A percentile compares a stretch with the other conserved stretches of the same genome.
These are phyloP conservation scores for Macroteleia sp. DNA, from an alignment of 2,888 invertebrate genomes.

Conservation along the genomic window DNA sequence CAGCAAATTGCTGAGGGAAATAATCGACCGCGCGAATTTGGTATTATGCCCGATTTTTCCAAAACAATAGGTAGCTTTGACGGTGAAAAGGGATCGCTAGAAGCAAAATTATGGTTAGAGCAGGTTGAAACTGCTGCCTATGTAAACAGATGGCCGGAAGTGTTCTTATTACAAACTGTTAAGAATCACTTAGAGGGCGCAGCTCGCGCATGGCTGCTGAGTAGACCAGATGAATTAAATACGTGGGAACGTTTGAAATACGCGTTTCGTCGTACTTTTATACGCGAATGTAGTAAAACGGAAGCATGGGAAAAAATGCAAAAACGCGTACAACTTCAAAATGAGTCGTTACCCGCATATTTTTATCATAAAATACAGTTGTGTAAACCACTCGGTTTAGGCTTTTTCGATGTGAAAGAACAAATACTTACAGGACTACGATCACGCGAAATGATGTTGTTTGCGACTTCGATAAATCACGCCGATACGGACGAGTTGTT, in stretches of 20 bases:
- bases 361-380: conserved; percentile 19
- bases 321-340: not conserved
- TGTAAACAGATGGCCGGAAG: not conserved
- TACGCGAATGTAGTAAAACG: not conserved
- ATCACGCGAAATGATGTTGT: not conserved
- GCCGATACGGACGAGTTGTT: not conserved
- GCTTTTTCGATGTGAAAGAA: conserved; percentile 10
- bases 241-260: not conserved
- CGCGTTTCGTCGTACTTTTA: not conserved
- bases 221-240: not conserved
- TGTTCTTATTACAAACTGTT: not conserved
- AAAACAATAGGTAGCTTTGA: not conserved
- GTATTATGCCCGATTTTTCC: not conserved
- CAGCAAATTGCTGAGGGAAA: too few species aligned
- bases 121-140: not conserved
- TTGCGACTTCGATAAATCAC: not conserved
- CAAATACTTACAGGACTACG: conserved; percentile 4
- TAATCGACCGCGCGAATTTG: too few species aligned
- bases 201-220: not conserved
- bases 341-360: not conserved
- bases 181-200: not conserved
- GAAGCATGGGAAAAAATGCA: conserved; percentile 15
- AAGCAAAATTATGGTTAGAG: not conserved
- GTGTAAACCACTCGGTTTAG: conserved; percentile 4
- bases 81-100: not conserved